Evolutionary conservation across 2,888 invertebrate genomes (phyloP).

Genomic region (Dryobotodes eremita): DNA sequence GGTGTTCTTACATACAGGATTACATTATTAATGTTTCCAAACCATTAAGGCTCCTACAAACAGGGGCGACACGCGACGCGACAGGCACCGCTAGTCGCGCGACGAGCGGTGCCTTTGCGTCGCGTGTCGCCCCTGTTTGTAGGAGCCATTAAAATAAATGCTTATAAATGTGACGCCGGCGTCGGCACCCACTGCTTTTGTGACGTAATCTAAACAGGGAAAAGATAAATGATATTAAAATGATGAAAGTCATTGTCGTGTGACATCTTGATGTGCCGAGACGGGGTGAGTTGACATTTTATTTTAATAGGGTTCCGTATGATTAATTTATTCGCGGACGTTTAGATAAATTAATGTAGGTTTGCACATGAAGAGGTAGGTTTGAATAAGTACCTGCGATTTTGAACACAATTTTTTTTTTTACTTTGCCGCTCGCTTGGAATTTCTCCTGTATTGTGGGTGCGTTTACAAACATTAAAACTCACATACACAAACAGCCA

Average conservation of each 20-base stretch:
- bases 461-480: too few species aligned
- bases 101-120: too few species aligned
- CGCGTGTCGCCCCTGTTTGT: too few species aligned
- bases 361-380: neutral
- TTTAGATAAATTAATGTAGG: slow-evolving; percentile 40
- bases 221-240: slow-evolving; percentile 71
- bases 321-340: slow-evolving; percentile 57
- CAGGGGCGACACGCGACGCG: too few species aligned
- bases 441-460: too few species aligned
- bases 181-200: neutral
- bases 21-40: neutral
- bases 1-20: neutral
- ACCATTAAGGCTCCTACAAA: neutral
- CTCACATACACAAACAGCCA: too few species aligned
- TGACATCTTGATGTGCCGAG: slow-evolving; percentile 55
- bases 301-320: slow-evolving; percentile 61
- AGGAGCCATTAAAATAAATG: neutral
- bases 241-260: slow-evolving; percentile 73
- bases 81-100: too few species aligned
- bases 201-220: slow-evolving; percentile 41
- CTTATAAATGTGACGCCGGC: neutral
- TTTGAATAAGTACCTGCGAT: too few species aligned
- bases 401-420: too few species aligned
- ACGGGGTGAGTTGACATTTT: slow-evolving; percentile 58
- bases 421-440: too few species aligned